Evolutionary conservation across 2,113 vertebrate genomes (phyloP).

Genomic region (Drymodes brunneopygia): DNA sequence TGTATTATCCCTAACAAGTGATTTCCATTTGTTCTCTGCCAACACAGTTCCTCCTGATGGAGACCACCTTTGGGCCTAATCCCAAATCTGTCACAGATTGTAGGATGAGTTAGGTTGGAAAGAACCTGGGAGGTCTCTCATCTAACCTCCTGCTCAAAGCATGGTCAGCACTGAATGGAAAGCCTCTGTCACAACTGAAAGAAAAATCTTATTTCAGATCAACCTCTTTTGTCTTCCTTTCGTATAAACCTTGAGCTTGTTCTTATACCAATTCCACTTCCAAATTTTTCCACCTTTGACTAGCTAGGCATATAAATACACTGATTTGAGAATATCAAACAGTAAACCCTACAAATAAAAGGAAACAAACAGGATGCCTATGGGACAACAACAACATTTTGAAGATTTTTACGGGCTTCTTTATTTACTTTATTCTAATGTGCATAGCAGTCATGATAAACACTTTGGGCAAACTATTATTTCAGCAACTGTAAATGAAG

Average conservation of each 20-base stretch:
- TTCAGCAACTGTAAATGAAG: not conserved
- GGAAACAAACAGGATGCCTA: not conserved
- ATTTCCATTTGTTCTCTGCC: not conserved
- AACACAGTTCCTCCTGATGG: not conserved
- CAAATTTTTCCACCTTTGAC: not conserved
- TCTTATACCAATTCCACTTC: not conserved
- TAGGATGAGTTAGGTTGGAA: not conserved
- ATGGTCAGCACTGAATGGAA: not conserved
- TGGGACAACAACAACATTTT: not conserved
- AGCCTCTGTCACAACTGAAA: not conserved
- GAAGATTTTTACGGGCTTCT: not conserved
- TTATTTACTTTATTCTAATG: not conserved
- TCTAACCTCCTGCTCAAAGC: not conserved
- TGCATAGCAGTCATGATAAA: not conserved
- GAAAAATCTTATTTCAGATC: not conserved
- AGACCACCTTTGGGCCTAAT: not conserved
- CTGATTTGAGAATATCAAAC: not conserved
- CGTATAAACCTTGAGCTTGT: not conserved
- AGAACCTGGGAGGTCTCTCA: not conserved
- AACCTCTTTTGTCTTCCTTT: not conserved
- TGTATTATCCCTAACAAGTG: not conserved
- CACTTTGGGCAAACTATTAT: not conserved
- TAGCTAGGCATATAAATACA: not conserved
- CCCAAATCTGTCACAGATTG: not conserved
- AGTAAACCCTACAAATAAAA: not conserved